Percentiles rank a stretch among this genome's conserved stretches.
phyloP scores from a whole-genome alignment of 2,888 invertebrate species.

The Epirrhoe alternata region DNA sequence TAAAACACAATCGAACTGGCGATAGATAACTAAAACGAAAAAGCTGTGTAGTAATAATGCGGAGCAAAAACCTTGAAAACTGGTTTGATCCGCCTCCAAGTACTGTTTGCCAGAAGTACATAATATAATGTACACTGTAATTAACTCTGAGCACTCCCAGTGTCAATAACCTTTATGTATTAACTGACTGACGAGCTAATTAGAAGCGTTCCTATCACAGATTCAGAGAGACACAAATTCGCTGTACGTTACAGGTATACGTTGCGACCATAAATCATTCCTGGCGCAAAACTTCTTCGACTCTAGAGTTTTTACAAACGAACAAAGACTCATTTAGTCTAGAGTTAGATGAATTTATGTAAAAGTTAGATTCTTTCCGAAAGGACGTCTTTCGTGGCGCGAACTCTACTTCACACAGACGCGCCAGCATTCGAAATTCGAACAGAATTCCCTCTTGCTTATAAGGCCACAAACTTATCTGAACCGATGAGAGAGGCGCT shows the following conservation, averaged over 20 bases:
- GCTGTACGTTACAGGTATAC: not conserved
- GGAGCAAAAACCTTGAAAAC: slow-evolving; percentile 13
- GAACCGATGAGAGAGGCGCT: too few species aligned
- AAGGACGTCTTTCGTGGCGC: too few species aligned
- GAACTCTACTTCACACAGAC: too few species aligned
- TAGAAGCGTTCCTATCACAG: not conserved
- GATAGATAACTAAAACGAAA: not conserved
- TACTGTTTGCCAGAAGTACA: slow-evolving; percentile 24
- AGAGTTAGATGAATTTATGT: too few species aligned
- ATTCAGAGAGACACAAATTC: not conserved
- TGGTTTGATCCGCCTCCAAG: slow-evolving; percentile 9
- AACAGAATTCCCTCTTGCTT: too few species aligned
- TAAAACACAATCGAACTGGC: not conserved
- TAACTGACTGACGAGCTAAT: slow-evolving; percentile 11
- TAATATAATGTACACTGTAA: slow-evolving; percentile 9
- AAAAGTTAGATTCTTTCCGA: too few species aligned
- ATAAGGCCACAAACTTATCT: too few species aligned
- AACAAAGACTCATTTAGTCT: too few species aligned
- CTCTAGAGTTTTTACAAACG: too few species aligned
- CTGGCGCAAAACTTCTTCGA: not conserved
- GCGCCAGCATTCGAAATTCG: too few species aligned
- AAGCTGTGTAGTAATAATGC: not conserved
- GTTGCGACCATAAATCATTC: not conserved
- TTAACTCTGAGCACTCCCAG: not conserved
- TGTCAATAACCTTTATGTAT: slow-evolving; percentile 20